phyloP scores from a whole-genome alignment of 2,113 vertebrate genomes.

The Shinisaurus crocodilurus region DNA sequence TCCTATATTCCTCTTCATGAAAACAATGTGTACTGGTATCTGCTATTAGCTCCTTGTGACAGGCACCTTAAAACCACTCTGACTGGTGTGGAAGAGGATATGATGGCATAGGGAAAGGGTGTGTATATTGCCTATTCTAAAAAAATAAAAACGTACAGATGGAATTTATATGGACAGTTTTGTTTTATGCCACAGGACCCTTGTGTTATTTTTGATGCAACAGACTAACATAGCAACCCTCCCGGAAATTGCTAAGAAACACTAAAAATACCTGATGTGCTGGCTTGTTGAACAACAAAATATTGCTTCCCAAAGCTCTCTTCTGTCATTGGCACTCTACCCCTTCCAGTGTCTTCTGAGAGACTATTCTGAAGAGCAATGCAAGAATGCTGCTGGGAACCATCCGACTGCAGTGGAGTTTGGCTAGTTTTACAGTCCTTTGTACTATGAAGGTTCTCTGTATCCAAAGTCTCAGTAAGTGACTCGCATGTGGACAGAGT shows the following conservation, averaged over 20 bases:
- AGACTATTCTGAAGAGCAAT: conserved; percentile 54
- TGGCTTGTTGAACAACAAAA: conserved; percentile 79
- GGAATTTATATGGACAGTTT: background rate
- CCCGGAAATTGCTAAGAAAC: background rate
- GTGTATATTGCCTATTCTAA: too few species aligned
- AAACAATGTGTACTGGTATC: background rate
- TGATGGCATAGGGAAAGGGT: background rate
- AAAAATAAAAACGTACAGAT: background rate
- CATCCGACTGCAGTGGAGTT: conserved; percentile 42
- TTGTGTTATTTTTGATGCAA: background rate
- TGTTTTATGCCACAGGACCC: background rate
- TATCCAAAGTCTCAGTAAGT: conserved; percentile 71
- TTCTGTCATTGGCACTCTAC: conserved; percentile 49
- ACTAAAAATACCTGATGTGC: conserved; percentile 67
- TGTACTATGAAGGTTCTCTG: conserved; percentile 55
- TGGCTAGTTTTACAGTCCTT: conserved; percentile 52
- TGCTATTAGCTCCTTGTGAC: background rate
- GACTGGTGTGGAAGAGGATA: background rate
- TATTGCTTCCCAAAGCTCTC: conserved; percentile 72
- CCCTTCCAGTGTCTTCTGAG: conserved; percentile 39
- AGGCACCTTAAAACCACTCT: background rate
- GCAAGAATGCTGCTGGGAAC: conserved; percentile 64
- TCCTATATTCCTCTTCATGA: background rate
- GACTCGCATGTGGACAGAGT: conserved; percentile 81
- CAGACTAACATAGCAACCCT: background rate